Evolutionary conservation across 2,888 invertebrate species (phyloP).

Genomic region (Trisateles emortualis): DNA sequence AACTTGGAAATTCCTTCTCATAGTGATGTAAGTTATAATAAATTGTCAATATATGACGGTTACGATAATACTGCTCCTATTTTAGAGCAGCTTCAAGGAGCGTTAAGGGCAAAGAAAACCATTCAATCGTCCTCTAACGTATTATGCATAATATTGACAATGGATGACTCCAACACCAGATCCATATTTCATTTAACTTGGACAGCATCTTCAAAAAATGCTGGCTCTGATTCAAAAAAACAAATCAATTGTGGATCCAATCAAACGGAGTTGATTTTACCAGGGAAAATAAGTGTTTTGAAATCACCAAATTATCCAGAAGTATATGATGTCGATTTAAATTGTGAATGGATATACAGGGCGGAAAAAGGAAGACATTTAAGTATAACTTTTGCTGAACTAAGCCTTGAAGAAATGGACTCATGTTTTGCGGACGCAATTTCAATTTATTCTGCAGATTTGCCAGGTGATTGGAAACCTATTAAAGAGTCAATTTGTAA

Average conservation of each 20-base stretch:
- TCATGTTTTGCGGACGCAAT: slow-evolving; percentile 89
- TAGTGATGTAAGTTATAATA: slow-evolving; percentile 62
- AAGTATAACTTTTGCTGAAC: slow-evolving; percentile 80
- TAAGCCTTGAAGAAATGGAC: slow-evolving; percentile 88
- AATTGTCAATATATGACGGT: slow-evolving; percentile 90
- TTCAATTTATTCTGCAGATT: slow-evolving; percentile 85
- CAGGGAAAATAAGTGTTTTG: slow-evolving; percentile 65
- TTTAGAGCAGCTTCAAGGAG: slow-evolving; percentile 86
- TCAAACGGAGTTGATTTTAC: slow-evolving; percentile 54
- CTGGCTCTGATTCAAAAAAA: slow-evolving; percentile 26
- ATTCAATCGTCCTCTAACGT: slow-evolving; percentile 88
- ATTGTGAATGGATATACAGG: slow-evolving; percentile 92
- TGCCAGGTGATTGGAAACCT: slow-evolving; percentile 83
- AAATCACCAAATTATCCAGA: slow-evolving; percentile 92
- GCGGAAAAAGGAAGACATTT: slow-evolving; percentile 88
- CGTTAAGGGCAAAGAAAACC: slow-evolving; percentile 52
- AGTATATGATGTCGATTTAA: slow-evolving; percentile 87
- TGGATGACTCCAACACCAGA: slow-evolving; percentile 76
- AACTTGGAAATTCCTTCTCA: slow-evolving; percentile 65
- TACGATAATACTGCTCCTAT: slow-evolving; percentile 88
- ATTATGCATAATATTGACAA: slow-evolving; percentile 85
- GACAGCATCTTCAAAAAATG: slow-evolving; percentile 51
- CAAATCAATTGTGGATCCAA: slow-evolving; percentile 71
- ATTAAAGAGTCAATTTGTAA: slow-evolving; percentile 85
- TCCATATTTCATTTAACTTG: slow-evolving; percentile 68